Conservation (phyloP, 2,797 vertebrate genomes). For the Chrysocyon brachyurus region DNA sequence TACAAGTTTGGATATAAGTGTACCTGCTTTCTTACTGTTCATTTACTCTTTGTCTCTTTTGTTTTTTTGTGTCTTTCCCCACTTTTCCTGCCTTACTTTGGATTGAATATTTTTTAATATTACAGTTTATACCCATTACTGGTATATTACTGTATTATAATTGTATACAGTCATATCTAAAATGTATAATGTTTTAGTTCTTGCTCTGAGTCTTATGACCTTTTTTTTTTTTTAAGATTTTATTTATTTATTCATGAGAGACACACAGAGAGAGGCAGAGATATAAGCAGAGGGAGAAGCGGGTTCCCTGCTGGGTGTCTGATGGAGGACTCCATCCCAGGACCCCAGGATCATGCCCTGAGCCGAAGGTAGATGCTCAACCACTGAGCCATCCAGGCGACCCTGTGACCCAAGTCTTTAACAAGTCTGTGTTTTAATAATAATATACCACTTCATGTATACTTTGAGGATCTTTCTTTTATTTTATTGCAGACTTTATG, state of each 20-base stretch:
- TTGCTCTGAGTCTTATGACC: not conserved
- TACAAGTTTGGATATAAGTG: not conserved
- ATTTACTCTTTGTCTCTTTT: not conserved
- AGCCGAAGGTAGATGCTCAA: too few relatives aligned
- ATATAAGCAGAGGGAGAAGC: too few relatives aligned
- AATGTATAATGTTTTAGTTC: not conserved
- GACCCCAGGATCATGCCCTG: too few relatives aligned
- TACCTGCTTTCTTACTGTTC: not conserved
- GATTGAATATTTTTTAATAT: constrained; percentile 8
- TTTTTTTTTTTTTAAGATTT: too few relatives aligned
- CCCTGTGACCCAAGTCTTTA: not conserved
- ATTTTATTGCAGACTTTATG: not conserved
- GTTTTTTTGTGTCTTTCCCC: not conserved
- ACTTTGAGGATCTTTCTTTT: not conserved
- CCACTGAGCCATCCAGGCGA: too few relatives aligned
- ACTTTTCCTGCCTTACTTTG: not conserved
- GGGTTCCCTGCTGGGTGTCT: too few relatives aligned
- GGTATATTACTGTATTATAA: not conserved
- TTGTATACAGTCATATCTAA: not conserved
- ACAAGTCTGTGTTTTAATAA: not conserved
- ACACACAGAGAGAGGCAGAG: too few relatives aligned
- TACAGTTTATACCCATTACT: not conserved
- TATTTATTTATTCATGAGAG: too few relatives aligned
- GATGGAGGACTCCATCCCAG: too few relatives aligned
- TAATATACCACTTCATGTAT: not conserved